Conservation (phyloP, 2,888 invertebrate species). For the Drosophila maculinotata region DNA sequence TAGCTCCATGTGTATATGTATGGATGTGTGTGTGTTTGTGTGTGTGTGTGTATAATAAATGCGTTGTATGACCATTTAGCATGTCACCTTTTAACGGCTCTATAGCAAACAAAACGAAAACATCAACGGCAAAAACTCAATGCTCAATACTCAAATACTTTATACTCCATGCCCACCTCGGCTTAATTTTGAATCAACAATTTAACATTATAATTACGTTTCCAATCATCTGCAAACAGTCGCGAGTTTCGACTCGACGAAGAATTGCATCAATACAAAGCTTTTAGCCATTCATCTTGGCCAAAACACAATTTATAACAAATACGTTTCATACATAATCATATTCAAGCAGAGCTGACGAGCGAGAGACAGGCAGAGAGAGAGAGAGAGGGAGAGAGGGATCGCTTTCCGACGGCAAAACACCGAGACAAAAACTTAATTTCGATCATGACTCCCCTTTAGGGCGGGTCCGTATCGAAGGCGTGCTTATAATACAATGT, state of each 20-base stretch:
- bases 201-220: constrained; percentile 79
- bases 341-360: neutral
- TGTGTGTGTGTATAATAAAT: constrained; percentile 59
- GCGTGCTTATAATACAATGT: neutral
- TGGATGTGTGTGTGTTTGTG: constrained; percentile 16
- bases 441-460: constrained; percentile 14
- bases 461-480: neutral
- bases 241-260: constrained; percentile 13
- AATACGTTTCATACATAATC: constrained; percentile 5
- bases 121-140: constrained; percentile 38
- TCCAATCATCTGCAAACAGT: constrained; percentile 72
- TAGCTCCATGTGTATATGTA: constrained; percentile 41
- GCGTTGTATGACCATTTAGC: constrained; percentile 76
- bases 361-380: neutral
- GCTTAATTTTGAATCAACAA: constrained; percentile 70
- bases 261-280: constrained; percentile 52
- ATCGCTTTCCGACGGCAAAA: constrained; percentile 42
- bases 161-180: constrained; percentile 27
- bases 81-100: constrained; percentile 80
- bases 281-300: constrained; percentile 50
- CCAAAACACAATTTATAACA: constrained; percentile 13
- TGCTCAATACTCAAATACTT: constrained; percentile 6
- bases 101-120: constrained; percentile 66
- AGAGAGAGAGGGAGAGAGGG: neutral
- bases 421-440: constrained; percentile 6